phyloP scores from a whole-genome alignment of 2,797 vertebrate species.

The Podarcis siculus region DNA sequence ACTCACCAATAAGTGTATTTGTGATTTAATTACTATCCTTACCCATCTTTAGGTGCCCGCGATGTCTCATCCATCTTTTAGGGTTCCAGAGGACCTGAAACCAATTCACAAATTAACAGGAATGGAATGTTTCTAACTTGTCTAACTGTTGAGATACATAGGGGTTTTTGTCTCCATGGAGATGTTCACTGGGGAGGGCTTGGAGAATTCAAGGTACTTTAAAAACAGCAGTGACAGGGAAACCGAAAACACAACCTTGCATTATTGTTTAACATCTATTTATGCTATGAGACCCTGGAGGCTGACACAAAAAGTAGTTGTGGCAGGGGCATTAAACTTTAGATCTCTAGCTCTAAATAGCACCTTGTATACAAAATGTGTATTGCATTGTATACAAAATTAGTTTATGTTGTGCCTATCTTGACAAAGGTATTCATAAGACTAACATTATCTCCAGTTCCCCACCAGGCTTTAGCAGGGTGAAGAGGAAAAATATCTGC shows the following conservation, averaged over 20 bases:
- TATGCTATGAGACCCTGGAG: constrained; percentile 13
- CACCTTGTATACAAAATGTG: constrained; percentile 8
- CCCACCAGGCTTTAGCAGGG: constrained; percentile 24
- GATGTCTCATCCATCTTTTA: too few species aligned
- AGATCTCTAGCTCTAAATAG: constrained; percentile 7
- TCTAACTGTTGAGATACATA: not conserved
- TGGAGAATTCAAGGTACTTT: constrained; percentile 18
- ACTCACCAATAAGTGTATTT: too few species aligned
- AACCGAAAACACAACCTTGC: constrained; percentile 28
- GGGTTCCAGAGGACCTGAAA: not conserved
- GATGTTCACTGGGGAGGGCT: constrained; percentile 2
- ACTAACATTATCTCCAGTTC: not conserved
- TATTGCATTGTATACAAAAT: constrained; percentile 4
- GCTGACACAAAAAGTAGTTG: constrained; percentile 18
- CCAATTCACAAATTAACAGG: not conserved
- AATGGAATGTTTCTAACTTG: not conserved
- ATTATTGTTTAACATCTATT: constrained; percentile 23
- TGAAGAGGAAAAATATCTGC: not conserved
- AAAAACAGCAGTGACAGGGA: constrained; percentile 26
- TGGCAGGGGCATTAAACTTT: constrained; percentile 15
- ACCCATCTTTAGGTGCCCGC: too few species aligned
- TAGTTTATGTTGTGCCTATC: constrained; percentile 20
- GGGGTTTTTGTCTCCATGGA: constrained; percentile 28
- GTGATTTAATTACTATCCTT: too few species aligned
- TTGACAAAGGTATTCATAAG: constrained; percentile 37